A percentile compares a stretch with the other conserved stretches of the same genome.
phyloP scores from a whole-genome alignment of 2,888 invertebrate genomes.

The Spatulosminthurus flaviceps region DNA sequence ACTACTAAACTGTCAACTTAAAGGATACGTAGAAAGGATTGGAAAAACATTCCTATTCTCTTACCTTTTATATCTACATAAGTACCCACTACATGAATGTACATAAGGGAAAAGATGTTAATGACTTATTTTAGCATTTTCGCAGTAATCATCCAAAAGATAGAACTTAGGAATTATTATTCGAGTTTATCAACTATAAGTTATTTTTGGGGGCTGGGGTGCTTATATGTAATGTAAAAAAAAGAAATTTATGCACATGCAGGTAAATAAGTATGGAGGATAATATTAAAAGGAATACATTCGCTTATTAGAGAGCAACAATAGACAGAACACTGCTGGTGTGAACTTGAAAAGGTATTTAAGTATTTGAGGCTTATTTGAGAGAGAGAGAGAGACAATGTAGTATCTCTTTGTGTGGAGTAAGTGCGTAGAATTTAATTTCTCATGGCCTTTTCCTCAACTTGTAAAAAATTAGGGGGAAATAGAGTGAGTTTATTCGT shows the following conservation, averaged over 20 bases:
- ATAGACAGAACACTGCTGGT: not conserved
- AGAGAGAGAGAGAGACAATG: constrained; percentile 11
- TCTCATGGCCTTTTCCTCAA: constrained; percentile 47
- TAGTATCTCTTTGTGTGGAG: constrained; percentile 11
- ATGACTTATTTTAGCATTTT: constrained; percentile 15
- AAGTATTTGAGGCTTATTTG: not conserved
- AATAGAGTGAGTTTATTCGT: not conserved
- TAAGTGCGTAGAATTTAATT: constrained; percentile 46
- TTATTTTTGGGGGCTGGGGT: not conserved
- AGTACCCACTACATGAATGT: too few relatives aligned
- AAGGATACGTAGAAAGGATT: constrained; percentile 31
- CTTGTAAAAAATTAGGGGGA: constrained; percentile 6
- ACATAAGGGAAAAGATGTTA: constrained; percentile 22
- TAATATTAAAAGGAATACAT: not conserved
- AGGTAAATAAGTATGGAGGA: too few relatives aligned
- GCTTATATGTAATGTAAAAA: not conserved
- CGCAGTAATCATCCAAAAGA: not conserved
- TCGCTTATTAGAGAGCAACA: not conserved
- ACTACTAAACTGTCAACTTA: constrained; percentile 38
- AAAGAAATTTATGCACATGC: too few relatives aligned
- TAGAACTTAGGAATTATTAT: not conserved
- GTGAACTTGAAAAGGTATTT: constrained; percentile 22
- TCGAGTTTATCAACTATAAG: constrained; percentile 19
- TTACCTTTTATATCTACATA: not conserved
- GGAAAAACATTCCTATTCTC: not conserved